phyloP scores from a whole-genome alignment of 2,113 vertebrate species.

The Morone chrysops region DNA sequence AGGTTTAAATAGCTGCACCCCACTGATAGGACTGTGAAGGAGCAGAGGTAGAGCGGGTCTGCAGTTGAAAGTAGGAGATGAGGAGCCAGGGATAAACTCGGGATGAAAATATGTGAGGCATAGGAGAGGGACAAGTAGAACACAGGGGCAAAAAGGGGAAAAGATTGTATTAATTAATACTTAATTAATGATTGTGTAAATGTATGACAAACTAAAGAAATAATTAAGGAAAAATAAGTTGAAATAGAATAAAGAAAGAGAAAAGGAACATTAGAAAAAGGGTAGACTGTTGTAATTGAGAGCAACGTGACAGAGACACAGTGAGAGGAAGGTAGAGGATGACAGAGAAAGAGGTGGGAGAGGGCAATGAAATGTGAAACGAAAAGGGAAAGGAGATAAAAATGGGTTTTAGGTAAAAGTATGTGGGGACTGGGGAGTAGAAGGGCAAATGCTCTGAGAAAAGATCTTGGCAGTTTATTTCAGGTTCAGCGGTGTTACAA shows the following conservation, averaged over 20 bases:
- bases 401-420: constrained; percentile 59
- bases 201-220: neutral
- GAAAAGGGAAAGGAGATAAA: constrained; percentile 76
- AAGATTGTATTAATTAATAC: no score
- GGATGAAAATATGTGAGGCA: constrained; percentile 13
- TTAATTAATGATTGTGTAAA: no score
- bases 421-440: constrained; percentile 34
- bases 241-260: constrained; percentile 20
- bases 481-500: constrained; percentile 88
- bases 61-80: constrained; percentile 28
- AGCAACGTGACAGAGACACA: constrained; percentile 37
- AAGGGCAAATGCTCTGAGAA: constrained; percentile 35
- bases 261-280: constrained; percentile 23
- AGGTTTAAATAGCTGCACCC: constrained; percentile 58
- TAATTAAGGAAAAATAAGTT: constrained; percentile 26
- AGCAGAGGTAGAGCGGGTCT: constrained; percentile 28
- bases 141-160: neutral
- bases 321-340: constrained; percentile 31
- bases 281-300: constrained; percentile 38
- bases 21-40: constrained; percentile 40
- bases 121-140: neutral
- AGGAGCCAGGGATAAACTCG: constrained; percentile 14
- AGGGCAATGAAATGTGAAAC: constrained; percentile 56
- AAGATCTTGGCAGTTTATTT: constrained; percentile 85
- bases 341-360: constrained; percentile 47